Conservation (phyloP, 2,797 vertebrate species). For the Macropodus opercularis region DNA sequence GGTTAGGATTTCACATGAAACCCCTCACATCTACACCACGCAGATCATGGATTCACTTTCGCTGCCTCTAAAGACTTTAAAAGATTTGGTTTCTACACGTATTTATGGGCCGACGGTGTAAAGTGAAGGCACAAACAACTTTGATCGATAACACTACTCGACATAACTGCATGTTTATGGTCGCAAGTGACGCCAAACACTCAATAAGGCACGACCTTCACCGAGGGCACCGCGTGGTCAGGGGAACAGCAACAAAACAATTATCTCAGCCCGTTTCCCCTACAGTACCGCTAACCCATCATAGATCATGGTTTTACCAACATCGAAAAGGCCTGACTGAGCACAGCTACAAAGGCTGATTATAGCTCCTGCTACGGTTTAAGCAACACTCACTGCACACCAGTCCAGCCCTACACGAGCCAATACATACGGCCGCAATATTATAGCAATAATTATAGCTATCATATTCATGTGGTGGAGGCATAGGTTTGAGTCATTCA, state of each 20-base stretch:
- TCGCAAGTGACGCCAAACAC: conserved; percentile 44
- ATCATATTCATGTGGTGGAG: conserved; percentile 7
- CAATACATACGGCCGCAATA: conserved; percentile 29
- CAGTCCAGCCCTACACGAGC: conserved; percentile 25
- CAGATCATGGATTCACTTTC: conserved; percentile 10
- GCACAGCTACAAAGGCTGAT: conserved; percentile 42
- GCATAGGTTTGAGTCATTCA: conserved; percentile 20
- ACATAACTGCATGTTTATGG: conserved; percentile 30
- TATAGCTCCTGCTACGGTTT: conserved; percentile 48
- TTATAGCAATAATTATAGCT: conserved; percentile 22
- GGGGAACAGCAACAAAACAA: conserved; percentile 54
- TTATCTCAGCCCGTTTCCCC: conserved; percentile 55
- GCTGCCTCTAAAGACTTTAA: conserved; percentile 1
- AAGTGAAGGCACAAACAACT: conserved; percentile 31
- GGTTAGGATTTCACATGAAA: background rate
- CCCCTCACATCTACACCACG: background rate
- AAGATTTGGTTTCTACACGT: conserved; percentile 8
- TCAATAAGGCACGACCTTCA: conserved; percentile 70
- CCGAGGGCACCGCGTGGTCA: conserved; percentile 19
- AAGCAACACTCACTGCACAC: conserved; percentile 43
- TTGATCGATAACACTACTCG: conserved; percentile 56
- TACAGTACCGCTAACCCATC: conserved; percentile 8
- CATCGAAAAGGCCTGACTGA: conserved; percentile 47
- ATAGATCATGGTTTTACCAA: conserved; percentile 71
- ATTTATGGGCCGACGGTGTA: conserved; percentile 24